These are phyloP conservation scores for Forbesichthys papilliferus DNA, from an alignment of 2,113 vertebrate genomes.

Conservation along the genomic window DNA sequence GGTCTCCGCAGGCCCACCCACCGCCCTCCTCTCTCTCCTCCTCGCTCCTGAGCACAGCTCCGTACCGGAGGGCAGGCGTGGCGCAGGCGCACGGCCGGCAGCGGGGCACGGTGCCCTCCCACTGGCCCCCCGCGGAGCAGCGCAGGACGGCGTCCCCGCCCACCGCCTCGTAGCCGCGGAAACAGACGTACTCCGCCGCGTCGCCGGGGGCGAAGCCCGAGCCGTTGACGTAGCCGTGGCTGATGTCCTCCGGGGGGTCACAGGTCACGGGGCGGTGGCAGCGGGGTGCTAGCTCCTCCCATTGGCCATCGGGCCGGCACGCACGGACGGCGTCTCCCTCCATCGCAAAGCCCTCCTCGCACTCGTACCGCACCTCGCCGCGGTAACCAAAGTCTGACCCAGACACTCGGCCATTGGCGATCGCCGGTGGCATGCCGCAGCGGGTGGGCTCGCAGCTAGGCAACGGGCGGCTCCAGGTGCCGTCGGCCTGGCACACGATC, in stretches of 20 bases:
- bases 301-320: constrained; percentile 85
- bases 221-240: constrained; percentile 87
- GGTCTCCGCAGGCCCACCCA: constrained; percentile 82
- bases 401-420: constrained; percentile 74
- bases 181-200: constrained; percentile 86
- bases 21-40: constrained; percentile 46
- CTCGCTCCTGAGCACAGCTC: constrained; percentile 49
- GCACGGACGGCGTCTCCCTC: constrained; percentile 69
- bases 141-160: constrained; percentile 84
- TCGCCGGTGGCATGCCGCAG: constrained; percentile 73
- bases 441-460: constrained; percentile 77
- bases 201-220: constrained; percentile 85
- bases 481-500: constrained; percentile 84
- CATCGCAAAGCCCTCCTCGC: constrained; percentile 83
- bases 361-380: constrained; percentile 81
- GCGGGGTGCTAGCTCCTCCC: constrained; percentile 82
- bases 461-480: constrained; percentile 85
- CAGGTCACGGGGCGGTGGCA: constrained; percentile 85
- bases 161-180: constrained; percentile 84
- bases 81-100: constrained; percentile 85
- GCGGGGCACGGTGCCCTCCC: constrained; percentile 84
- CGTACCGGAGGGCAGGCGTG: constrained; percentile 80
- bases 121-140: constrained; percentile 84
- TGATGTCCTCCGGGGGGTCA: constrained; percentile 88
- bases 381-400: constrained; percentile 82